A percentile compares a stretch with the other conserved stretches of the same genome.
Conservation (phyloP, 2,888 invertebrate species). For the Sturmia bella region DNA sequence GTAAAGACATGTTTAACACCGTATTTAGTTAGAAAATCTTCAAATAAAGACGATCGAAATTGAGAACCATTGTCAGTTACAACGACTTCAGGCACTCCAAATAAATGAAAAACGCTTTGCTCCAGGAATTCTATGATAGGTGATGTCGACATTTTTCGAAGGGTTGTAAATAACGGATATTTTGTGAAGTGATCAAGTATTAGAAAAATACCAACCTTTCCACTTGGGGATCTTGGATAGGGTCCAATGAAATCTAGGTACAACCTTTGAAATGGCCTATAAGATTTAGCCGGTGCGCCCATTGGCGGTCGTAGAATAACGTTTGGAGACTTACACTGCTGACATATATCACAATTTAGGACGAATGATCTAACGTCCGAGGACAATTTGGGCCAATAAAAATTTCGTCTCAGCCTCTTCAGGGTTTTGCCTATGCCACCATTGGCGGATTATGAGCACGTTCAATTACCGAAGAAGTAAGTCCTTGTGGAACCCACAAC, state of each 20-base stretch:
- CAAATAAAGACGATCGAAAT: slow-evolving; percentile 37
- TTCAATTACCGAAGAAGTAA: slow-evolving; percentile 67
- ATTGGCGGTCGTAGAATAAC: neutral
- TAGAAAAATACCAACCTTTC: slow-evolving; percentile 56
- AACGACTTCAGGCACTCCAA: slow-evolving; percentile 50
- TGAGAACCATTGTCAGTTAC: slow-evolving; percentile 54
- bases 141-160: slow-evolving; percentile 17
- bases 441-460: slow-evolving; percentile 3
- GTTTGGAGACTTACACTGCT: slow-evolving; percentile 9
- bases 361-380: neutral
- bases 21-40: slow-evolving; percentile 38
- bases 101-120: slow-evolving; percentile 24
- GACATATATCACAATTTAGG: neutral
- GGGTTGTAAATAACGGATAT: slow-evolving; percentile 46
- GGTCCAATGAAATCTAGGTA: slow-evolving; percentile 46
- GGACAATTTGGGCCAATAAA: slow-evolving; percentile 21
- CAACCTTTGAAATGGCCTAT: slow-evolving; percentile 53
- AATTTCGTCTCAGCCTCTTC: neutral
- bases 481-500: slow-evolving; percentile 69
- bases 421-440: slow-evolving; percentile 18
- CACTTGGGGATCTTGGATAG: slow-evolving; percentile 54
- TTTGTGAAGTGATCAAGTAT: slow-evolving; percentile 58
- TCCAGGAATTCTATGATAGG: slow-evolving; percentile 28
- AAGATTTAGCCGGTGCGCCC: slow-evolving; percentile 11
- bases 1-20: slow-evolving; percentile 57